phyloP scores from a whole-genome alignment of 2,888 invertebrate genomes.

The Xylocampa areola region DNA sequence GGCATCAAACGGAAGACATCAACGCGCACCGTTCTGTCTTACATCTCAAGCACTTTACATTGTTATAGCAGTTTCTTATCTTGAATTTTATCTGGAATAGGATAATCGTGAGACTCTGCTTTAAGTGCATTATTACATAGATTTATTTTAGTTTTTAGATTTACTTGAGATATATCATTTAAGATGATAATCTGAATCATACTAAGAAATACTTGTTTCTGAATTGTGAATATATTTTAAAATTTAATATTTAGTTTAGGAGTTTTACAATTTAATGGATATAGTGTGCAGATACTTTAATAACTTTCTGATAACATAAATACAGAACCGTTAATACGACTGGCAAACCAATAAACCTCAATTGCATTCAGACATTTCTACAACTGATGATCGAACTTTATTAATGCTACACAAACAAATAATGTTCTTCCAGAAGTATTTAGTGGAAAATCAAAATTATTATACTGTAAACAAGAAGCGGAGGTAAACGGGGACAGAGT shows the following conservation, averaged over 20 bases:
- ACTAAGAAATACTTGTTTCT: background rate
- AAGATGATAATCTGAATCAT: background rate
- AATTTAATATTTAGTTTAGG: background rate
- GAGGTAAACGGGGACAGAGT: slow-evolving; percentile 80
- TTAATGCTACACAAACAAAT: too few species aligned
- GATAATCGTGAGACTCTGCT: slow-evolving; percentile 24
- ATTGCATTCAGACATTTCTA: too few species aligned
- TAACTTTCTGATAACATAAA: too few species aligned
- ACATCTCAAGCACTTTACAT: slow-evolving; percentile 42
- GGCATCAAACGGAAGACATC: slow-evolving; percentile 82
- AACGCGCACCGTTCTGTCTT: slow-evolving; percentile 76
- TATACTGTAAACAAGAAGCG: slow-evolving; percentile 65
- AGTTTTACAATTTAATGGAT: too few species aligned
- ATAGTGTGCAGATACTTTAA: too few species aligned
- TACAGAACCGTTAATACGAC: too few species aligned
- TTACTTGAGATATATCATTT: background rate
- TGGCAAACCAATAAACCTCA: background rate
- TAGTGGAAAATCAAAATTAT: slow-evolving; percentile 51
- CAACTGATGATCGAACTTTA: too few species aligned
- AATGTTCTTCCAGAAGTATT: slow-evolving; percentile 25
- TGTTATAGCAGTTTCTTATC: slow-evolving; percentile 41
- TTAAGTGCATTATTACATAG: slow-evolving; percentile 3
- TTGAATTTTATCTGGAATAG: slow-evolving; percentile 24
- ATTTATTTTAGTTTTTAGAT: background rate
- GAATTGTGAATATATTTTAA: too few species aligned